A percentile compares a stretch with the other conserved stretches of the same genome.
These are phyloP conservation scores for Drosophila aff. DNA, from an alignment of 1,140 invertebrate genomes.

Conservation along the genomic window DNA sequence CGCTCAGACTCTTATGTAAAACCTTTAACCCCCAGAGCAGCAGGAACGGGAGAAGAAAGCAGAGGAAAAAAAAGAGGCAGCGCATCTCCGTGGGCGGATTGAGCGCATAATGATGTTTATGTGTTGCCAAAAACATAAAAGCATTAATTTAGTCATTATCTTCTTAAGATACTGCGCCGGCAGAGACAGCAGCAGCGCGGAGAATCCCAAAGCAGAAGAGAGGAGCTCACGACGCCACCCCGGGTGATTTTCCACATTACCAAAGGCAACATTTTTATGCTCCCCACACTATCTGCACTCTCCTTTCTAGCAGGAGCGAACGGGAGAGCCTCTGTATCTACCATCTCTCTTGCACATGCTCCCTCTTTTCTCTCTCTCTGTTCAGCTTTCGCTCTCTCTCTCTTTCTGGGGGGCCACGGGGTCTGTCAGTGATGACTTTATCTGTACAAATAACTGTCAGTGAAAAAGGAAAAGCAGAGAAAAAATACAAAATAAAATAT, in stretches of 20 bases:
- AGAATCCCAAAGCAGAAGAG: constrained; percentile 20
- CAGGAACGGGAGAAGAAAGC: not conserved
- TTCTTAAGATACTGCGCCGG: constrained; percentile 80
- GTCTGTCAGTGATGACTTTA: constrained; percentile 81
- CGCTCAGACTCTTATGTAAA: constrained; percentile 8
- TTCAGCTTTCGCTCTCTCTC: constrained; percentile 1
- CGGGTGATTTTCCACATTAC: constrained; percentile 55
- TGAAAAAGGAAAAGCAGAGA: constrained; percentile 29
- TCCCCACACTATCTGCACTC: constrained; percentile 2
- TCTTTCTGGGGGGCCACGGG: constrained; percentile 34
- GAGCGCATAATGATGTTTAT: constrained; percentile 85
- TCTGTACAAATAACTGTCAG: constrained; percentile 83
- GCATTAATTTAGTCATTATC: constrained; percentile 86
- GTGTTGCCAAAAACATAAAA: constrained; percentile 85
- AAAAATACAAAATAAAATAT: constrained; percentile 19
- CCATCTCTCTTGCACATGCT: constrained; percentile 16
- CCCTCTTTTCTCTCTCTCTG: constrained; percentile 4
- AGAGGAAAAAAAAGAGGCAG: not conserved
- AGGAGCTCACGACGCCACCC: constrained; percentile 15
- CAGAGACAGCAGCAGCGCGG: constrained; percentile 36
- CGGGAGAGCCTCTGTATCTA: constrained; percentile 7
- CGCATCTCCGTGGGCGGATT: constrained; percentile 66
- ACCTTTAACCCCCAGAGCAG: constrained; percentile 1
- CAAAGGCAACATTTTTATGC: constrained; percentile 50
- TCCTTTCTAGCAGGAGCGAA: constrained; percentile 9